These are phyloP conservation scores for Coracias cyanogaster DNA, from an alignment of 2,797 vertebrate species.

Conservation along the genomic window DNA sequence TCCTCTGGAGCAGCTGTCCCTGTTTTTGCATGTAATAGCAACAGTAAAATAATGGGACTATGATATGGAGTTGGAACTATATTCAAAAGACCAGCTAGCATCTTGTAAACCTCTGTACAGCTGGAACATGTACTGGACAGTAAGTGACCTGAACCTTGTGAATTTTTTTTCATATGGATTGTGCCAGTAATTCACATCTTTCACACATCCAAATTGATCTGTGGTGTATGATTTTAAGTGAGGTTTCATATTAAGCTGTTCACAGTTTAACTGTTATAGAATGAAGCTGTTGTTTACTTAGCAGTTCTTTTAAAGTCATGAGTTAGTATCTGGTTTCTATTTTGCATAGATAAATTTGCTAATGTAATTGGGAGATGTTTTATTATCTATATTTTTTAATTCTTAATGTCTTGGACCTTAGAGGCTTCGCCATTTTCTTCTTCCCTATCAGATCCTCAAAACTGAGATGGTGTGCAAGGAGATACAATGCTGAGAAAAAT, in stretches of 20 bases:
- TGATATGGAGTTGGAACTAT: neutral
- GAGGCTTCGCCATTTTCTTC: neutral
- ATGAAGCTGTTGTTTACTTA: neutral
- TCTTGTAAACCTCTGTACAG: neutral
- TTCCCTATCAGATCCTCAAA: neutral
- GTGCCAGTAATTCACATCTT: neutral
- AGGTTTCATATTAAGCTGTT: neutral
- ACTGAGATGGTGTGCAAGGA: neutral
- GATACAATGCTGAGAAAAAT: neutral
- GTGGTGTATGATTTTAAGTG: neutral
- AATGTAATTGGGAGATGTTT: neutral
- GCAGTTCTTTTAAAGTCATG: neutral
- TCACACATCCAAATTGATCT: neutral
- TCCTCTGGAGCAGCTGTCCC: accelerated
- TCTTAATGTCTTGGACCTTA: neutral
- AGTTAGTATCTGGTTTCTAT: neutral
- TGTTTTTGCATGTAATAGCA: neutral
- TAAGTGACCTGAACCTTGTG: neutral
- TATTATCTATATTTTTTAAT: neutral
- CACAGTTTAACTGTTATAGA: neutral
- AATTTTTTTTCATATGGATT: neutral
- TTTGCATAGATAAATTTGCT: neutral
- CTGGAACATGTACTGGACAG: neutral
- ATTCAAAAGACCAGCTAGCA: neutral
- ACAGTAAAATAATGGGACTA: neutral